Conservation (phyloP, 2,888 invertebrate species). For the Ennomos erosarius region DNA sequence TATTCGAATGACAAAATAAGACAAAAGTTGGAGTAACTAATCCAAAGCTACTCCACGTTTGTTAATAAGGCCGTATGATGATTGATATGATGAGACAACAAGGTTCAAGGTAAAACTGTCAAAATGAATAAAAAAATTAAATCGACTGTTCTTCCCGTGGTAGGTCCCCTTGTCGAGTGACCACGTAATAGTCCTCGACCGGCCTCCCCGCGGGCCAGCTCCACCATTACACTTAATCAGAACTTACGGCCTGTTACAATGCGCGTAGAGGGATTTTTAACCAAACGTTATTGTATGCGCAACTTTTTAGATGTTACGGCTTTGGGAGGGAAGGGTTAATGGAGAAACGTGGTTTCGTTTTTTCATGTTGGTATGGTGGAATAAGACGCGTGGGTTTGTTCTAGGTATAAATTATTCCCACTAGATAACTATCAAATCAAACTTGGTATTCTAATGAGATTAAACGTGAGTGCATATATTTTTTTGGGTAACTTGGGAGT, state of each 20-base stretch:
- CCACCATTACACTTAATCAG: slow-evolving; percentile 66
- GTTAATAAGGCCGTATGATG: too few relatives aligned
- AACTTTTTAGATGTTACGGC: slow-evolving; percentile 24
- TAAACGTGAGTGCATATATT: too few relatives aligned
- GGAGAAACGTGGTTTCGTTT: slow-evolving; percentile 16
- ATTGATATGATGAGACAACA: too few relatives aligned
- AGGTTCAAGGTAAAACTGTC: too few relatives aligned
- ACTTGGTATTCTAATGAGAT: too few relatives aligned
- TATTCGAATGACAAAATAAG: too few relatives aligned
- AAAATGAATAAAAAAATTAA: background rate
- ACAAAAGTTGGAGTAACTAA: too few relatives aligned
- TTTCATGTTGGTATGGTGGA: slow-evolving; percentile 6
- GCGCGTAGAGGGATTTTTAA: slow-evolving; percentile 50
- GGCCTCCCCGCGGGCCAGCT: slow-evolving; percentile 41
- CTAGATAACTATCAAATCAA: too few relatives aligned
- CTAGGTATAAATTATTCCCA: too few relatives aligned
- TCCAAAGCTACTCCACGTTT: too few relatives aligned
- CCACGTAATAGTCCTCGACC: slow-evolving; percentile 54
- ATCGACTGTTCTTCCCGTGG: background rate
- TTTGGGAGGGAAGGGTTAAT: slow-evolving; percentile 24
- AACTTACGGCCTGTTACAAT: slow-evolving; percentile 54
- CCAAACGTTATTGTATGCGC: slow-evolving; percentile 36
- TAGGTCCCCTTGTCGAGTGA: slow-evolving; percentile 51
- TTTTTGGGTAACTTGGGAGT: too few relatives aligned
- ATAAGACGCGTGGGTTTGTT: too few relatives aligned